phyloP scores from a whole-genome alignment of 2,888 invertebrate species.

The Lordiphosa fenestrarum region DNA sequence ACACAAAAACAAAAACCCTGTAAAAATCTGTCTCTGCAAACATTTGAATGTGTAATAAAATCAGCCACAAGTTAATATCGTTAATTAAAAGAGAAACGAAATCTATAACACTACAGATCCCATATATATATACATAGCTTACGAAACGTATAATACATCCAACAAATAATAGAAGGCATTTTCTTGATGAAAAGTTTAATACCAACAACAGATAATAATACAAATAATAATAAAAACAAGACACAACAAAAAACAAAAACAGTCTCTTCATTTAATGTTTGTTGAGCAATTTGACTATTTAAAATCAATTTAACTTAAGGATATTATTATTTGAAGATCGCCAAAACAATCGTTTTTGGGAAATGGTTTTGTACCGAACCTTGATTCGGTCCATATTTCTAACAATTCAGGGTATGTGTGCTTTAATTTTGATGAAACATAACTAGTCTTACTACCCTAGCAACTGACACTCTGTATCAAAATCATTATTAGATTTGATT shows the following conservation, averaged over 20 bases:
- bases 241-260: constrained; percentile 50
- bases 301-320: no score
- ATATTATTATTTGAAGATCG: no score
- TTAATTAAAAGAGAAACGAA: constrained; percentile 24
- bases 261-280: neutral
- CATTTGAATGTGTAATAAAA: neutral
- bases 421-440: no score
- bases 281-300: no score
- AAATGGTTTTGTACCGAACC: no score
- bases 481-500: no score
- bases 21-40: constrained; percentile 3
- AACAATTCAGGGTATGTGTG: no score
- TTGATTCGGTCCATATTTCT: no score
- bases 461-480: no score
- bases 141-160: constrained; percentile 46
- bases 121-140: constrained; percentile 12
- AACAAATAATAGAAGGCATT: constrained; percentile 47
- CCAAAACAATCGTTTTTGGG: no score
- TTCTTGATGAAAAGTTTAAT: constrained; percentile 37
- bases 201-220: constrained; percentile 10
- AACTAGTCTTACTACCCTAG: no score
- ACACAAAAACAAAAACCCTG: constrained; percentile 1
- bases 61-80: constrained; percentile 18
- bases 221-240: constrained; percentile 42
- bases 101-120: constrained; percentile 11